A percentile compares a stretch with the other conserved stretches of the same genome.
Conservation (phyloP, 1,140 invertebrate species). For the Danaus plexippus region DNA sequence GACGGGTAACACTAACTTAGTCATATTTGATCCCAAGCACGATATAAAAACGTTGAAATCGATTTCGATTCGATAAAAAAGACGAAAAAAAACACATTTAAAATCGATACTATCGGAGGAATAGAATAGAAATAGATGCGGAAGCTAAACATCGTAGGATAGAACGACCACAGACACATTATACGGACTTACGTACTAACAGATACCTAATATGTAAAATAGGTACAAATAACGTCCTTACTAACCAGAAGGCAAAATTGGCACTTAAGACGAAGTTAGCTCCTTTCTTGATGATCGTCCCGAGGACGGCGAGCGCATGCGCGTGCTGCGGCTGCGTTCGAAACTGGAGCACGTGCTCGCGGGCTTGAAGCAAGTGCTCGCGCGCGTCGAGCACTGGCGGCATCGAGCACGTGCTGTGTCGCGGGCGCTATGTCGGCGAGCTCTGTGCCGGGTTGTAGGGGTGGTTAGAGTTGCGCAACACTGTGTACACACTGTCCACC, state of each 20-base stretch:
- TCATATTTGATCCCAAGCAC: constrained; percentile 66
- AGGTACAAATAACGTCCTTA: constrained; percentile 68
- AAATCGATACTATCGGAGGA: constrained; percentile 1
- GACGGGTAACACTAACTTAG: constrained; percentile 45
- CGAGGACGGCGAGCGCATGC: constrained; percentile 25
- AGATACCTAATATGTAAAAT: constrained; percentile 68
- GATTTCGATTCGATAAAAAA: constrained; percentile 10
- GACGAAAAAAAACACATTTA: constrained; percentile 7
- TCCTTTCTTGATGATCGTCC: constrained; percentile 47
- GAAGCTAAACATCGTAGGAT: constrained; percentile 35
- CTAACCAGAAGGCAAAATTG: constrained; percentile 73
- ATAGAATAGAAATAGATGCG: constrained; percentile 8
- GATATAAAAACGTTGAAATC: constrained; percentile 47
- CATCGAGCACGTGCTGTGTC: constrained; percentile 5
- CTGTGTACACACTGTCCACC: constrained; percentile 94
- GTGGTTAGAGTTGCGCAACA: constrained; percentile 91
- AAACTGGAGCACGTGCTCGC: constrained; percentile 1
- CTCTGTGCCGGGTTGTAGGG: constrained; percentile 77
- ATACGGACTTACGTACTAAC: constrained; percentile 63
- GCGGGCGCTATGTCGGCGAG: constrained; percentile 55
- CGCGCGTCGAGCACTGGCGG: background rate
- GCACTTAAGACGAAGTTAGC: constrained; percentile 68
- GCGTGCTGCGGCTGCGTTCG: constrained; percentile 8
- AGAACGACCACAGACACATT: constrained; percentile 50
- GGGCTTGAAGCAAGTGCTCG: constrained; percentile 1